Base-by-base conservation (phyloP, 2,797 vertebrate genomes). In the Phrynocephalus vlangalii region DNA sequence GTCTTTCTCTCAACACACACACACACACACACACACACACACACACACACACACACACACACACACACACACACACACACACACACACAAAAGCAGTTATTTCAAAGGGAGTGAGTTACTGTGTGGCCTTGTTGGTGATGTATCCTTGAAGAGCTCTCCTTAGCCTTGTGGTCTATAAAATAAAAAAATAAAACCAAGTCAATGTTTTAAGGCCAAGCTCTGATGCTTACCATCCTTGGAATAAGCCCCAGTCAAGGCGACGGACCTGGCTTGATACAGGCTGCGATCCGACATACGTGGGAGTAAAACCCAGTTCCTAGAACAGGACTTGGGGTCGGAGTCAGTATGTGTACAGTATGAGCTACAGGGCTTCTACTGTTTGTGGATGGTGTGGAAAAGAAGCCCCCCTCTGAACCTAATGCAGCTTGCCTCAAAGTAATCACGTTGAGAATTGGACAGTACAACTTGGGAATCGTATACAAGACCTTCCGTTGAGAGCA, bases 11-110 rank as follows among this genome's bases (percentile, higher is more conserved):
- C 52, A 52, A 52, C 18, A 20, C 60, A 20, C 60, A 20, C 60
- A 20, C 88, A 82, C 70, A 79, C 84, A 89, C 85, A 89, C 86
- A 86, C 18, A 13, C 88, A 89, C 5, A 11, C 5, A 3, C 22
- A 24, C 30, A 24, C 70, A 38, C 60, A 82, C 30, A 48, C 1
- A 44, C 5, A 91, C 76, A 86, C 91, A 92, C 63, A 30, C 79
- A 38, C 15, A 22, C 60, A 63, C 16, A 18, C 60, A 18, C 60
- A 18, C 60, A 18, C 88, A 82, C 70, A 13, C 88, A 89, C 5
- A 11, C 5, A 3, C 22, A 24, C 30, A 24, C 70, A 38, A 0
- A 33, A 2, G 22, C 8, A 9, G 9, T 44, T 13, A 2, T 11
- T 24, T 11, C 4, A 4, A 9, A 5, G 9, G 5, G 38, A 13